Percentiles rank a stretch among this genome's conserved stretches.
Evolutionary conservation across 2,888 invertebrate genomes (phyloP).

Genomic region (Eudasyphora cyanicolor): DNA sequence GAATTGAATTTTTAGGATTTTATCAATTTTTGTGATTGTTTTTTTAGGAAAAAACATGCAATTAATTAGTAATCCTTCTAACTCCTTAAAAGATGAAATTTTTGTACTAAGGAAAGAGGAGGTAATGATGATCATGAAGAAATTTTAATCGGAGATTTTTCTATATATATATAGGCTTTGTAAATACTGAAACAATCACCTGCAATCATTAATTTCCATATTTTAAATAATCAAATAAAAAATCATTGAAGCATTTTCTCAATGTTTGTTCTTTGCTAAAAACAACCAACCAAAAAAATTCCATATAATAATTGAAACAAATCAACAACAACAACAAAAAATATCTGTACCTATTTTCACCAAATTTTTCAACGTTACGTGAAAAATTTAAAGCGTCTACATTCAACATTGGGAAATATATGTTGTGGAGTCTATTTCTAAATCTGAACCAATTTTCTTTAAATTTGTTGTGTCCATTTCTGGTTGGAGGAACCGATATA

Average conservation of each 20-base stretch:
- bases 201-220: constrained; percentile 23
- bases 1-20: too few relatives aligned
- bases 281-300: not conserved
- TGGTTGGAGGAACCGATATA: too few relatives aligned
- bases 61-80: too few relatives aligned
- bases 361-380: too few relatives aligned
- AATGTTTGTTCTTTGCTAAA: constrained; percentile 6
- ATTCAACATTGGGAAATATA: too few relatives aligned
- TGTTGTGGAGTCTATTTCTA: too few relatives aligned
- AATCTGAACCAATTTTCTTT: too few relatives aligned
- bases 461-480: too few relatives aligned
- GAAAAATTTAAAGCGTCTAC: too few relatives aligned
- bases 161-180: not conserved
- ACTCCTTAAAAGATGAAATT: too few relatives aligned
- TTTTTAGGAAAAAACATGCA: not conserved
- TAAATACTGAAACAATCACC: constrained; percentile 21
- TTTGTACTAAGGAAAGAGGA: not conserved
- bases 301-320: not conserved
- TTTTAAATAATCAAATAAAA: constrained; percentile 28
- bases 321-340: not conserved
- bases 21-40: too few relatives aligned
- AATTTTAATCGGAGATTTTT: not conserved
- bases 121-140: not conserved
- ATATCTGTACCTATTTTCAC: too few relatives aligned
- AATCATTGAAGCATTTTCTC: constrained; percentile 25